Percentiles rank a stretch among this genome's conserved stretches.
phyloP scores from a whole-genome alignment of 2,113 vertebrate genomes.

The Anguilla japonica region DNA sequence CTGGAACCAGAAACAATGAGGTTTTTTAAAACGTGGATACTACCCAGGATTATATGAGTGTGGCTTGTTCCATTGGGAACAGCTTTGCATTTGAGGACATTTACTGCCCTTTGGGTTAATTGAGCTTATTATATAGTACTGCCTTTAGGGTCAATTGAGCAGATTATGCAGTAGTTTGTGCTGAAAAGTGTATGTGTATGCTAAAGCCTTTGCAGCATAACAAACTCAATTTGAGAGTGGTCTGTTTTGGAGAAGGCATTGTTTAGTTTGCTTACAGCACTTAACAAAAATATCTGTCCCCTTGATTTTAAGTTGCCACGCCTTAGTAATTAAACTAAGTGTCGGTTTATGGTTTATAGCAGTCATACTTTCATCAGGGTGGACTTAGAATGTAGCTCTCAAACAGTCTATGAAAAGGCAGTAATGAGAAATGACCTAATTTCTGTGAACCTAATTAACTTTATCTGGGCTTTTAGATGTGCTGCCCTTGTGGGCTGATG shows the following conservation, averaged over 20 bases:
- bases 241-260: background rate
- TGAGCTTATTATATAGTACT: background rate
- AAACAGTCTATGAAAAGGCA: slow-evolving; percentile 4
- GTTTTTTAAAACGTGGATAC: too few species aligned
- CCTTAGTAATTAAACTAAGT: background rate
- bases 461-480: background rate
- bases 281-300: background rate
- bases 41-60: too few species aligned
- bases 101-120: background rate
- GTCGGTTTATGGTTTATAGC: background rate
- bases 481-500: background rate
- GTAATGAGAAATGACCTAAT: background rate
- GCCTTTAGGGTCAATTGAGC: too few species aligned
- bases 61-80: background rate
- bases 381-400: background rate
- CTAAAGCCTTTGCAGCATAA: background rate
- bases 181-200: background rate
- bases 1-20: too few species aligned
- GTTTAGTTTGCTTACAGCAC: background rate
- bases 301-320: background rate
- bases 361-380: background rate
- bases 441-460: background rate
- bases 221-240: background rate
- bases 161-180: background rate
- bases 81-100: background rate